Evolutionary conservation across 2,797 vertebrate species (phyloP).

Genomic region (Molossus alvarezi): DNA sequence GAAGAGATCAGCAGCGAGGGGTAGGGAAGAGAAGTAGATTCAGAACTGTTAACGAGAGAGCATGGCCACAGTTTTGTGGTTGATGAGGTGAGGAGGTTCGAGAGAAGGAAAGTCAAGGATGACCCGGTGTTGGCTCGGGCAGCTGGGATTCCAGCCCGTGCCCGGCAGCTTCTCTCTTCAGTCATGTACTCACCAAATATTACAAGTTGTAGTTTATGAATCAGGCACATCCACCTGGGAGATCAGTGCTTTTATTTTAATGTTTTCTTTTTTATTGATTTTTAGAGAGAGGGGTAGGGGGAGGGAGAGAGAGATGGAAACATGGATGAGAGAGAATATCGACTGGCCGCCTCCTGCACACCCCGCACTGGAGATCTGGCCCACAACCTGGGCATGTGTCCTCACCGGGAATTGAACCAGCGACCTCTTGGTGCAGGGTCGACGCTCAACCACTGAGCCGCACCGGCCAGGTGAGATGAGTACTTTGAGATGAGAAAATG

Average conservation of each 20-base stretch:
- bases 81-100: not conserved
- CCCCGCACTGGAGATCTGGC: no score
- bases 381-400: no score
- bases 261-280: no score
- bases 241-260: not conserved
- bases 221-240: not conserved
- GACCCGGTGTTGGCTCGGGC: not conserved
- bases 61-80: not conserved
- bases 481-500: not conserved
- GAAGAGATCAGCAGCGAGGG: not conserved
- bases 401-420: no score
- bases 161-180: not conserved
- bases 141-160: not conserved
- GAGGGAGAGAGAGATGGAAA: no score
- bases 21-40: not conserved
- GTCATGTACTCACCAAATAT: not conserved
- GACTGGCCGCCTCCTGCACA: no score
- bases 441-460: no score
- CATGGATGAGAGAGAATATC: no score
- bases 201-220: not conserved
- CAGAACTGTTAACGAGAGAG: not conserved
- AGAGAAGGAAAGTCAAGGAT: not conserved
- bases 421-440: no score
- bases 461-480: not conserved
- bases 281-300: no score